A percentile compares a stretch with the other conserved stretches of the same genome.
Evolutionary conservation across 2,113 vertebrate species (phyloP).

Genomic region (Chinchilla lanigera): DNA sequence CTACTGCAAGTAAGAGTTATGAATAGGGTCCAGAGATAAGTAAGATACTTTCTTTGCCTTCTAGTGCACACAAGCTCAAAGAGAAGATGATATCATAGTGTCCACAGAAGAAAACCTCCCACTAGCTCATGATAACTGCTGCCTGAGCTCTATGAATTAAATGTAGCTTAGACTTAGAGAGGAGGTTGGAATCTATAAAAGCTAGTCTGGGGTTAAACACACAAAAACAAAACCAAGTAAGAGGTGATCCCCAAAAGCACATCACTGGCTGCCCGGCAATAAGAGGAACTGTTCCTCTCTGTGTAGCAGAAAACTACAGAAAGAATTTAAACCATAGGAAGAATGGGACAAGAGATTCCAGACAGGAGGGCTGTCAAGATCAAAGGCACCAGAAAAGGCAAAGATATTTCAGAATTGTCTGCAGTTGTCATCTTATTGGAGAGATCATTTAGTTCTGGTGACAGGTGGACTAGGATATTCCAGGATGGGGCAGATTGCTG

Average conservation of each 20-base stretch:
- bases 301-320: not conserved
- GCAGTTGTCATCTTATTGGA: not conserved
- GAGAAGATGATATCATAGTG: not conserved
- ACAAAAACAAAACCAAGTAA: not conserved
- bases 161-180: not conserved
- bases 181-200: not conserved
- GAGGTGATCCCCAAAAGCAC: not conserved
- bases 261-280: not conserved
- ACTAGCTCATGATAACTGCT: not conserved
- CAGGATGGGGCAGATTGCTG: not conserved
- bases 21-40: not conserved
- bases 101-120: not conserved
- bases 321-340: not conserved
- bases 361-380: not conserved
- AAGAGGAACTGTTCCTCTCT: not conserved
- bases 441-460: slow-evolving; percentile 47
- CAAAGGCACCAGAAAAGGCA: slow-evolving; percentile 17
- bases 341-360: not conserved
- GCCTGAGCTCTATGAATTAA: not conserved
- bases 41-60: not conserved
- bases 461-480: not conserved
- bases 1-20: not conserved
- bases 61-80: not conserved
- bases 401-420: not conserved
- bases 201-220: not conserved